Conservation (phyloP, 2,113 vertebrate species). For the Hippocampus zosterae region DNA sequence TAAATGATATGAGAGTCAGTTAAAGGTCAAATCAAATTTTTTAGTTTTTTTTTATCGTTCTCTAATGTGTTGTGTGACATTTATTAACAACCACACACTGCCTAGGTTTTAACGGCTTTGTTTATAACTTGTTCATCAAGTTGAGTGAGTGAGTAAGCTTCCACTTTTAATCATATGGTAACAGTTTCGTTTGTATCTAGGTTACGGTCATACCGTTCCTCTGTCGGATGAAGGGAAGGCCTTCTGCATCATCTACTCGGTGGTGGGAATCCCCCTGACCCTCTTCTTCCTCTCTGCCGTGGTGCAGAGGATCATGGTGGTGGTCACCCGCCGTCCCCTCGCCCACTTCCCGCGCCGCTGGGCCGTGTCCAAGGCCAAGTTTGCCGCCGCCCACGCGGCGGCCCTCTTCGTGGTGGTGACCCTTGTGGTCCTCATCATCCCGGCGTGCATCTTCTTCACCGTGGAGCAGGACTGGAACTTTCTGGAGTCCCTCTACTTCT, state of each 20-base stretch:
- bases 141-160: no score
- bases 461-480: constrained; percentile 92
- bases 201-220: constrained; percentile 93
- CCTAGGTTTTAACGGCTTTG: no score
- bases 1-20: no score
- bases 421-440: constrained; percentile 83
- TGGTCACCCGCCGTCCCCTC: constrained; percentile 78
- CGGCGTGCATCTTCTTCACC: constrained; percentile 80
- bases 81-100: no score
- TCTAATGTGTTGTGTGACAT: no score
- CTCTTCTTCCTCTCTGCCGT: constrained; percentile 88
- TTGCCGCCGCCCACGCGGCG: constrained; percentile 78
- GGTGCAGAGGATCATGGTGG: constrained; percentile 83
- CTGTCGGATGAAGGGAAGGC: constrained; percentile 91
- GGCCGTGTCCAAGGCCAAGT: constrained; percentile 79
- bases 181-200: constrained; percentile 59
- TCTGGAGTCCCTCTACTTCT: constrained; percentile 94
- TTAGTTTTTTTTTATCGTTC: no score
- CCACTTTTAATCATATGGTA: not conserved
- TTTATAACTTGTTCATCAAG: not conserved
- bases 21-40: no score
- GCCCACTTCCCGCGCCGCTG: constrained; percentile 83
- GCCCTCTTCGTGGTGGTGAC: constrained; percentile 69
- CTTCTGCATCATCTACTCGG: constrained; percentile 90
- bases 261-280: constrained; percentile 90